Base-by-base conservation (phyloP, 2,113 vertebrate genomes). In the Sturnira hondurensis region DNA sequence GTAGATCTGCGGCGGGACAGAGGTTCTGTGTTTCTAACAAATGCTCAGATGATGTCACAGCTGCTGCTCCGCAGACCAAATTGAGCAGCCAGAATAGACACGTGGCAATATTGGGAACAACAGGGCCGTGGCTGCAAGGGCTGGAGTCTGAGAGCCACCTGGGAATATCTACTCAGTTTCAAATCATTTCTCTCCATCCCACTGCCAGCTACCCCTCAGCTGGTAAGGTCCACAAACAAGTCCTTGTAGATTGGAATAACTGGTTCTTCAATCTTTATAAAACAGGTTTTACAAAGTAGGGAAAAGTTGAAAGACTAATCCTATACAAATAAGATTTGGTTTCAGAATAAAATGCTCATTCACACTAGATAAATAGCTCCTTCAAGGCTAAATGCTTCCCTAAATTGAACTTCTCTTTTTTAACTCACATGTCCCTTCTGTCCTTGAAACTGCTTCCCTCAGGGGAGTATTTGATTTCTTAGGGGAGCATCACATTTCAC, bases 311-410 rank as follows among this genome's bases (percentile, higher is more conserved):
- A 93, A 92, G 68, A 43, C 36, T 91, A 91, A 95, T 94, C 86
- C 52, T 89, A 93, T 63, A 91, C 93, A 93, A 97, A 96, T 93
- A 95, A 97, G 96, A 92, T 85, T 89, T 89, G 36, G 58, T 78
- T 96, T 95, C 65, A 93, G 76, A 89, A 92, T 84, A 92, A 96
- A 96, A 94, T 52, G 52, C 41, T 96, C 45, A 67, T 61, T 94
- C 87, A 82, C 45, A 78, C 84, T 43, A 24, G 47, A 58, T 86
- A 93, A 96, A 94, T 33, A 93, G 47, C 33, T 92, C 87, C 89
- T 97, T 93, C 89, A 89, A 96, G 81, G 81, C 84, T 94, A 94
- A 95, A 81, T 77, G 54, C 9, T 47, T 96, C 83, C 70, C 56
- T 91, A 96, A 97, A 93, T 87, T 92, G 91, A 89, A 92, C 83